phyloP scores from a whole-genome alignment of 2,797 vertebrate genomes.

The Eulemur rubriventer region DNA sequence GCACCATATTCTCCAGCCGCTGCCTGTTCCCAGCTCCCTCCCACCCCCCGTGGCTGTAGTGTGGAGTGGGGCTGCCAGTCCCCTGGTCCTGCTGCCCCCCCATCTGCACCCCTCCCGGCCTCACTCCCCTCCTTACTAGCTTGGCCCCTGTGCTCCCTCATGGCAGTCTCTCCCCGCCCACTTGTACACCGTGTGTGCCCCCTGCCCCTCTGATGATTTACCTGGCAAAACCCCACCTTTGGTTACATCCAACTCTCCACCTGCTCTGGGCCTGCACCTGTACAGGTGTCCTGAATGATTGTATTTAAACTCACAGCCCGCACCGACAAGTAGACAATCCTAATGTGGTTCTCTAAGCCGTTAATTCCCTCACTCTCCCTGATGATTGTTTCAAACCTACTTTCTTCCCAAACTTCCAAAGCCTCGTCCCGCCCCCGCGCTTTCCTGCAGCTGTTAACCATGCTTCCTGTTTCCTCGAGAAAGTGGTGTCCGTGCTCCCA shows the following conservation, averaged over 20 bases:
- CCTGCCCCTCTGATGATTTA: neutral
- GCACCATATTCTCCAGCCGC: neutral
- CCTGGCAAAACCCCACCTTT: neutral
- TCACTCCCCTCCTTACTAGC: neutral
- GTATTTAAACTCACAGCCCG: neutral
- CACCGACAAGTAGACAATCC: neutral
- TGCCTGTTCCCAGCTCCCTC: neutral
- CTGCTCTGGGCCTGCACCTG: neutral
- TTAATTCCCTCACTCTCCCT: neutral
- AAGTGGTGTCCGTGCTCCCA: too few species aligned
- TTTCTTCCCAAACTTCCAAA: neutral
- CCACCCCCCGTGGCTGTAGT: too few species aligned
- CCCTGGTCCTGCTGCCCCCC: neutral
- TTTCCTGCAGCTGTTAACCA: neutral
- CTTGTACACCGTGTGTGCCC: neutral
- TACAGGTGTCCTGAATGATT: neutral
- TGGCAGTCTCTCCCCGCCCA: neutral
- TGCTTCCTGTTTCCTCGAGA: neutral
- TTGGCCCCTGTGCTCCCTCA: too few species aligned
- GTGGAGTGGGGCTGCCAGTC: too few species aligned
- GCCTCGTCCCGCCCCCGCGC: neutral
- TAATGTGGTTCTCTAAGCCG: neutral
- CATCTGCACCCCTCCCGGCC: too few species aligned
- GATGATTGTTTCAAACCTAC: neutral
- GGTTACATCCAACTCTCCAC: neutral